Base-by-base conservation (phyloP, 2,888 invertebrate genomes). In the Hybos culiciformis region DNA sequence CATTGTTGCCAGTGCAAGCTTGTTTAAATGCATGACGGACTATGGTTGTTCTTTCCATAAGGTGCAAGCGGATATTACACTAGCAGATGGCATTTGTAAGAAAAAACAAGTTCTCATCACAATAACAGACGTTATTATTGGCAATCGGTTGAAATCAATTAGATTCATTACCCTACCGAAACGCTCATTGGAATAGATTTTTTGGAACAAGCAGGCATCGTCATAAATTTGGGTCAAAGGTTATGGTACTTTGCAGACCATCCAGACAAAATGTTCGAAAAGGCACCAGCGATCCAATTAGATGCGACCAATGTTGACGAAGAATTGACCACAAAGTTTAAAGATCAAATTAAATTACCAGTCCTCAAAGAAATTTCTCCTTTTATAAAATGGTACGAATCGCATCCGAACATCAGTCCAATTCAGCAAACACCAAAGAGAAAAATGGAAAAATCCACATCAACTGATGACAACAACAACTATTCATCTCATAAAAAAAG, bases 141-240 rank as follows among this genome's bases (percentile, higher is more conserved):
- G 46, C 6, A 46, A 46, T 18, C 37, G 46, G 4, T 32, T 46
- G 8, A 24, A 41, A 6, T 32, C 37, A 14, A 44, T 41, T 2
- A 31, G 36, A 19, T 40, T 46, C 20, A 32, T 42, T 19, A 37
- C 32, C 2, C 15, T 43, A 4, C 40, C 46, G 14, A 32, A 38
- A 46, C 46, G 2, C 19, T 46, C 3, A 41, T 43, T 6, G 43
- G 46, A 5, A 41, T 46, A 3, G 46, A 46, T 26, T 46, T 46
- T 12, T 18, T 43, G 1, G 43, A 46, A 7, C 37, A 37, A 21
- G 23, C 21, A 14, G 20, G 12, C 6, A 21, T 37, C 17, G 23
- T n/a, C 4, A 20, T 37, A 24, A 37, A 37, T 37, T 20, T 37
- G 2, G 37, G 23, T 11, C 37, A 37, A 37, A 20, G 37, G 12